phyloP scores from a whole-genome alignment of 2,888 invertebrate genomes.

The Exocentrus adspersus region DNA sequence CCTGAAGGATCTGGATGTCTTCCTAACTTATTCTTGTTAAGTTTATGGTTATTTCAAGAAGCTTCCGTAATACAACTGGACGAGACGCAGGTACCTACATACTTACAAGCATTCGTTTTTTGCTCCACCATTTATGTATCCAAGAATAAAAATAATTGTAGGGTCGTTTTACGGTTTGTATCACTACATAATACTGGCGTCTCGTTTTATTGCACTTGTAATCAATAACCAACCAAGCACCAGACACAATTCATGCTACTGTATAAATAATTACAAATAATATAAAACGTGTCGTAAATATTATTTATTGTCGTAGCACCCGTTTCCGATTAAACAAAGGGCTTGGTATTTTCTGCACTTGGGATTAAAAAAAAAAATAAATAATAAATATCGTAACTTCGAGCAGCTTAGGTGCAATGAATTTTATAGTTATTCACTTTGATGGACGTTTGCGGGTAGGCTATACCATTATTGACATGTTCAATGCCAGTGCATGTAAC shows the following conservation, averaged over 20 bases:
- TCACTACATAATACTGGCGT: constrained; percentile 5
- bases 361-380: neutral
- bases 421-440: constrained; percentile 1
- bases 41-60: too few relatives aligned
- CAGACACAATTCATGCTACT: constrained; percentile 2
- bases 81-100: too few relatives aligned
- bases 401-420: neutral
- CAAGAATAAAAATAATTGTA: neutral
- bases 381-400: neutral
- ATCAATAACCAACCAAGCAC: constrained; percentile 13
- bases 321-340: constrained; percentile 30
- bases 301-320: constrained; percentile 32
- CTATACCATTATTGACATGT: too few relatives aligned
- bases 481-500: too few relatives aligned
- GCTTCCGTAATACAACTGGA: too few relatives aligned
- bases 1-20: too few relatives aligned
- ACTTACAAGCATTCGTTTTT: too few relatives aligned
- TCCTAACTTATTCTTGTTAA: too few relatives aligned
- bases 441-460: neutral
- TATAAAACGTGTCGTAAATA: constrained; percentile 35
- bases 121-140: neutral
- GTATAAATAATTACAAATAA: constrained; percentile 18
- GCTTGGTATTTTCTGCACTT: neutral
- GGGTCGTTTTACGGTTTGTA: neutral
- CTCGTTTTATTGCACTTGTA: constrained; percentile 7